Percentiles rank a stretch among this genome's conserved stretches.
Conservation (phyloP, 2,888 invertebrate genomes). For the Adelphocoris suturalis region DNA sequence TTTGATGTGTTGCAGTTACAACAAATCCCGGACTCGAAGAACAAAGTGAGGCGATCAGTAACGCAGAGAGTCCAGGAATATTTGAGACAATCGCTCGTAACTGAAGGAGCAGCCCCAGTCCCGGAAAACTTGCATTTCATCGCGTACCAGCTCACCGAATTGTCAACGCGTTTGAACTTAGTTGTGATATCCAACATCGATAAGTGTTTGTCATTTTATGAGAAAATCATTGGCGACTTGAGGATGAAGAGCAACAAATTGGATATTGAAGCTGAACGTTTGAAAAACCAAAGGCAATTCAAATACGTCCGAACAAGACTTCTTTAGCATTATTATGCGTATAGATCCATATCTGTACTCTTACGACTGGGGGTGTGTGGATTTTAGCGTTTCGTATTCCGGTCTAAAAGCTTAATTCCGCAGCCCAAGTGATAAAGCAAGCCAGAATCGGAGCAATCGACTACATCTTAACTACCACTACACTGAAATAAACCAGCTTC, state of each 20-base stretch:
- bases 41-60: conserved; percentile 40
- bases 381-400: too few species aligned
- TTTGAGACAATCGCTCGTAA: conserved; percentile 10
- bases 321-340: neutral
- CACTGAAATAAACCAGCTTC: too few species aligned
- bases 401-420: too few species aligned
- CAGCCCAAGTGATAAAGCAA: too few species aligned
- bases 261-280: neutral
- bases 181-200: neutral
- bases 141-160: conserved; percentile 15
- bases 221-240: conserved; percentile 40
- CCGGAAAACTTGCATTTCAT: conserved; percentile 38
- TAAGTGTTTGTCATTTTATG: conserved; percentile 25
- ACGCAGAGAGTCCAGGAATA: conserved; percentile 16
- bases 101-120: conserved; percentile 43
- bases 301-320: neutral
- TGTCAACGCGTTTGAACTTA: conserved; percentile 34
- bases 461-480: too few species aligned
- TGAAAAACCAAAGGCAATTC: neutral
- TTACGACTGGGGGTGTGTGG: too few species aligned
- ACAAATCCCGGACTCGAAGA: neutral
- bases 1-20: conserved; percentile 17
- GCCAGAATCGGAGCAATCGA: too few species aligned
- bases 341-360: too few species aligned
- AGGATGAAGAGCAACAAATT: neutral